Percentiles rank a stretch among this genome's conserved stretches.
Conservation (phyloP, 2,113 vertebrate species). For the Ceuthmochares aereus region DNA sequence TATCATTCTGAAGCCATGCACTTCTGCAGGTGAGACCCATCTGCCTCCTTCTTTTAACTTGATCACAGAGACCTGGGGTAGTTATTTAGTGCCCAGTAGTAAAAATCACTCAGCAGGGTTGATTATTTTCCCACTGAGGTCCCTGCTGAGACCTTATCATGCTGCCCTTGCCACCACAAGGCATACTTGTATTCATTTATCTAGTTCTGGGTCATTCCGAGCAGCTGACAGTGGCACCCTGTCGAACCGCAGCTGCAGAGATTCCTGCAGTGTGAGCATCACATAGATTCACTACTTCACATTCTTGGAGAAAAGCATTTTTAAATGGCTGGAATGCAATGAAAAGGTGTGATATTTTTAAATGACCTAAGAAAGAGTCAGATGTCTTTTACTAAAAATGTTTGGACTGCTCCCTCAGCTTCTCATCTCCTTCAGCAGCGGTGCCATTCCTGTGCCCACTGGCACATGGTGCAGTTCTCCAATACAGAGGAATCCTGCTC, state of each 20-base stretch:
- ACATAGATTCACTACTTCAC: neutral
- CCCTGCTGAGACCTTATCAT: neutral
- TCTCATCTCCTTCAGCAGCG: neutral
- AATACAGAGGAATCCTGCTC: neutral
- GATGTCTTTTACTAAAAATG: neutral
- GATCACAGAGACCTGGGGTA: neutral
- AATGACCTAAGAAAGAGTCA: neutral
- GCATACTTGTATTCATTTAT: neutral
- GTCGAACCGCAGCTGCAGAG: neutral
- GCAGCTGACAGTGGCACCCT: neutral
- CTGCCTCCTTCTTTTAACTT: neutral
- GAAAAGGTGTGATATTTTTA: neutral
- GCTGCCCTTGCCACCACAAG: neutral
- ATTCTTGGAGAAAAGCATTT: neutral
- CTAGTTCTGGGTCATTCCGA: neutral
- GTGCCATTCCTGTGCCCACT: neutral
- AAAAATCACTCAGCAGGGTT: neutral
- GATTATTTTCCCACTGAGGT: neutral
- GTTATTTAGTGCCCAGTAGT: neutral
- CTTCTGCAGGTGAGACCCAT: neutral
- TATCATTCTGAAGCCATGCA: neutral
- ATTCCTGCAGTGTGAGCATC: neutral
- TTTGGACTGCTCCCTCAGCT: neutral
- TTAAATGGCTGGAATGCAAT: neutral
- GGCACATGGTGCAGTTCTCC: neutral